Evolutionary conservation across 2,888 invertebrate genomes (phyloP).

Genomic region (Heteromyza rotundicornis): DNA sequence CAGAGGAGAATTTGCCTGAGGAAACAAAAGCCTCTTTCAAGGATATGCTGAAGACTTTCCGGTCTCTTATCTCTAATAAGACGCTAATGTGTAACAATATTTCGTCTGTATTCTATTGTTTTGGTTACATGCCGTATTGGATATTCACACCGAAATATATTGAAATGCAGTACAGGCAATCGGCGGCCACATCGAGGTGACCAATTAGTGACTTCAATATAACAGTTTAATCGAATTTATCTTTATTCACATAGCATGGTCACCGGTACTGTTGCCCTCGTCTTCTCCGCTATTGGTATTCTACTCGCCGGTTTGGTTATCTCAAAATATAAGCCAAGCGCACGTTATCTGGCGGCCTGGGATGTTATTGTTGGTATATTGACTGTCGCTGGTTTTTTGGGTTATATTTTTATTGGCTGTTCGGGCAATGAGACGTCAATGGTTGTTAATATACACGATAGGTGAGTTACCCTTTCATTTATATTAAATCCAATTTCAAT

Average conservation of each 20-base stretch:
- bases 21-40: constrained; percentile 61
- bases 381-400: constrained; percentile 69
- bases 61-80: constrained; percentile 70
- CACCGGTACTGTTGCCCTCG: constrained; percentile 72
- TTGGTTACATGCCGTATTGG: constrained; percentile 78
- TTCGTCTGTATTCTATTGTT: constrained; percentile 75
- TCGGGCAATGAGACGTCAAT: constrained; percentile 66
- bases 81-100: constrained; percentile 76
- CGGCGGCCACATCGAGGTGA: constrained; percentile 76
- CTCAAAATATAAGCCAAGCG: constrained; percentile 70
- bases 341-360: constrained; percentile 70
- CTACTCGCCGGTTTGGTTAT: constrained; percentile 70
- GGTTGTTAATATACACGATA: constrained; percentile 45
- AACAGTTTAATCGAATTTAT: no score
- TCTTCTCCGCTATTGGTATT: constrained; percentile 73
- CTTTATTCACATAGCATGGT: no score
- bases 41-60: constrained; percentile 71
- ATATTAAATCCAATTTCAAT: not conserved
- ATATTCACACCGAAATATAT: constrained; percentile 85
- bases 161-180: constrained; percentile 79
- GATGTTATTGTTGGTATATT: constrained; percentile 70
- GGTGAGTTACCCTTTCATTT: no score
- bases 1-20: constrained; percentile 31
- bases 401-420: constrained; percentile 72
- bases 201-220: no score